phyloP scores from a whole-genome alignment of 2,888 invertebrate species.

The Ophioninae sp. region DNA sequence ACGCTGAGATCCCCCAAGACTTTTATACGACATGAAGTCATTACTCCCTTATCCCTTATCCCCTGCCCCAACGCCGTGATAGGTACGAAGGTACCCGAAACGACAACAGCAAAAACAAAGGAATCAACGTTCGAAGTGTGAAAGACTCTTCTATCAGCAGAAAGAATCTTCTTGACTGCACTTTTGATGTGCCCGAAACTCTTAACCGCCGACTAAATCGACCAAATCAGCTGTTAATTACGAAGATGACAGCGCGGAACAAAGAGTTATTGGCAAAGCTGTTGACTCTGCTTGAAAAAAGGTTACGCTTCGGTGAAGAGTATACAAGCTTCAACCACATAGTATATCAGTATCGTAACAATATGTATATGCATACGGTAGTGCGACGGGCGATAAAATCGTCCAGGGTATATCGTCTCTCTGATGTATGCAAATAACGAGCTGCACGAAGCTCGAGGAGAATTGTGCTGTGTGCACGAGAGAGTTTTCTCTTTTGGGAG shows the following conservation, averaged over 20 bases:
- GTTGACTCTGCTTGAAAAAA: not conserved
- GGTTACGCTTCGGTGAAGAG: constrained; percentile 3
- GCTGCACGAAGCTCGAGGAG: constrained; percentile 47
- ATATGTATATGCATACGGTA: not conserved
- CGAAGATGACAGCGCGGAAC: too few relatives aligned
- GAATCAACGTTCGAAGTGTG: constrained; percentile 12
- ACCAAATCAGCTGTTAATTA: constrained; percentile 45
- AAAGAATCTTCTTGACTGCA: constrained; percentile 30
- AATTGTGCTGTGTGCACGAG: constrained; percentile 24
- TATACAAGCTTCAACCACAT: not conserved
- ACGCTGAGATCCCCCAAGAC: not conserved
- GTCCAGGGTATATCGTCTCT: constrained; percentile 38
- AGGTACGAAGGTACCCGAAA: not conserved
- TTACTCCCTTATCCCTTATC: not conserved
- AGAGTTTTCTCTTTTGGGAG: constrained; percentile 36
- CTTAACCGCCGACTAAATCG: constrained; percentile 31
- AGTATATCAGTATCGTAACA: constrained; percentile 11
- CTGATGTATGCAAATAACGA: constrained; percentile 60
- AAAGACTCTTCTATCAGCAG: constrained; percentile 15
- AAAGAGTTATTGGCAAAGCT: not conserved
- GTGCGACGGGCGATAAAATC: constrained; percentile 50
- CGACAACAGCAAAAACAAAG: not conserved
- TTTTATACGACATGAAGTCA: constrained; percentile 20
- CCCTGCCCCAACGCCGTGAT: not conserved
- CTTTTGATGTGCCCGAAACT: not conserved